Evolutionary conservation across 2,888 invertebrate genomes (phyloP).

Genomic region (Scaptomyza caliginosa): DNA sequence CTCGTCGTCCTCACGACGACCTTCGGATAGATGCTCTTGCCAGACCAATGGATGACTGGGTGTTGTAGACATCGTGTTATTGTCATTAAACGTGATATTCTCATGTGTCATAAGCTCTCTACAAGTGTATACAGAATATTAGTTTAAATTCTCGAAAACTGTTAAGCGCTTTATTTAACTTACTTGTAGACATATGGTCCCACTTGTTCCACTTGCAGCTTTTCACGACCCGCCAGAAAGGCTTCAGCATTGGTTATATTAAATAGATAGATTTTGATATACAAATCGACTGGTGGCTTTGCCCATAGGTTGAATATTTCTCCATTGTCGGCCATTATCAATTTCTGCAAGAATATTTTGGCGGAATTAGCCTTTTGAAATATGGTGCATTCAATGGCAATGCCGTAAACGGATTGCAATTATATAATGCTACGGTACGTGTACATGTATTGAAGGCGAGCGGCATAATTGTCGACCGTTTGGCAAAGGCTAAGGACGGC

Average conservation of each 20-base stretch:
- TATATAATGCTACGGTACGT: constrained; percentile 20
- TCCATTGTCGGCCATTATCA: constrained; percentile 89
- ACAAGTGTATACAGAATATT: constrained; percentile 21
- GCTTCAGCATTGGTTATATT: constrained; percentile 93
- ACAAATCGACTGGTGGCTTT: constrained; percentile 91
- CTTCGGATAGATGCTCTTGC: constrained; percentile 91
- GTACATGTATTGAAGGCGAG: constrained; percentile 40
- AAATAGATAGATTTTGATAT: constrained; percentile 91
- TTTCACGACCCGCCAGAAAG: constrained; percentile 89
- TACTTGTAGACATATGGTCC: constrained; percentile 96
- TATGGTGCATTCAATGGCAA: constrained; percentile 36
- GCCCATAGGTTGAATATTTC: constrained; percentile 94
- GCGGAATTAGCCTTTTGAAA: neutral
- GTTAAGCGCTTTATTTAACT: constrained; percentile 74
- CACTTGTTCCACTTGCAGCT: constrained; percentile 89
- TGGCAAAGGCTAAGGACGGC: constrained; percentile 63
- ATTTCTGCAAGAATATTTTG: constrained; percentile 86
- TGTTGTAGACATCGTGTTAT: constrained; percentile 89
- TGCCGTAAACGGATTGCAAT: constrained; percentile 34
- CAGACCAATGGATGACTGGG: constrained; percentile 91
- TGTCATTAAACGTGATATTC: constrained; percentile 89
- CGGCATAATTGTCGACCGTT: constrained; percentile 42
- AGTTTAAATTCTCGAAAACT: neutral
- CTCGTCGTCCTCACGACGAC: constrained; percentile 89
- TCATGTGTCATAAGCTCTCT: constrained; percentile 90